Evolutionary conservation across 2,797 vertebrate species (phyloP).

Genomic region (Sebastes hubbsi): DNA sequence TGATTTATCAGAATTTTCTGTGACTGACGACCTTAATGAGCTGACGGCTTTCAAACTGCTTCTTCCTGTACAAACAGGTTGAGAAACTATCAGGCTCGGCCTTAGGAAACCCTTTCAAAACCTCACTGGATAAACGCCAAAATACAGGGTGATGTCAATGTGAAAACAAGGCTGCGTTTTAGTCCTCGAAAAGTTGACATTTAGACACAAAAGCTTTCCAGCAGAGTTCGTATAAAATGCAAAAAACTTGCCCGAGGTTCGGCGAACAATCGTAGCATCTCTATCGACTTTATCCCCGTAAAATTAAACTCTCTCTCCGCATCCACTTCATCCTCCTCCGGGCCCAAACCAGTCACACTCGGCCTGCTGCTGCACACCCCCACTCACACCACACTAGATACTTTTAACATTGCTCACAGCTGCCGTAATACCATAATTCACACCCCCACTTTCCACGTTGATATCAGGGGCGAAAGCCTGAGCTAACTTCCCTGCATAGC

Average conservation of each 20-base stretch:
- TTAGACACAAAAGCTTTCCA: neutral
- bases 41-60: neutral
- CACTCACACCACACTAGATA: slow-evolving; percentile 40
- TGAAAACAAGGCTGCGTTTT: slow-evolving; percentile 3
- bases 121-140: neutral
- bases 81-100: slow-evolving; percentile 17
- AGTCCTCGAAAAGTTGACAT: neutral
- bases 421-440: slow-evolving; percentile 56
- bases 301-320: neutral
- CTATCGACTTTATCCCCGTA: neutral
- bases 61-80: neutral
- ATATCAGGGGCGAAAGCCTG: slow-evolving; percentile 38
- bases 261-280: slow-evolving; percentile 1
- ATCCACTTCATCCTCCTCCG: slow-evolving; percentile 13
- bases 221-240: neutral
- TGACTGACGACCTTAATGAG: neutral
- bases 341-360: neutral
- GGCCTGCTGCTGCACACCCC: slow-evolving; percentile 27
- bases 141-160: slow-evolving; percentile 12
- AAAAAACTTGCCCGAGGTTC: neutral
- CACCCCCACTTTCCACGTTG: slow-evolving; percentile 53
- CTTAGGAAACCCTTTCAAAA: slow-evolving; percentile 25
- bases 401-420: slow-evolving; percentile 68
- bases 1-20: neutral
- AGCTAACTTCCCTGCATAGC: slow-evolving; percentile 37